Evolutionary conservation across 2,888 invertebrate species (phyloP).

Genomic region (Drosophila multiciliata): DNA sequence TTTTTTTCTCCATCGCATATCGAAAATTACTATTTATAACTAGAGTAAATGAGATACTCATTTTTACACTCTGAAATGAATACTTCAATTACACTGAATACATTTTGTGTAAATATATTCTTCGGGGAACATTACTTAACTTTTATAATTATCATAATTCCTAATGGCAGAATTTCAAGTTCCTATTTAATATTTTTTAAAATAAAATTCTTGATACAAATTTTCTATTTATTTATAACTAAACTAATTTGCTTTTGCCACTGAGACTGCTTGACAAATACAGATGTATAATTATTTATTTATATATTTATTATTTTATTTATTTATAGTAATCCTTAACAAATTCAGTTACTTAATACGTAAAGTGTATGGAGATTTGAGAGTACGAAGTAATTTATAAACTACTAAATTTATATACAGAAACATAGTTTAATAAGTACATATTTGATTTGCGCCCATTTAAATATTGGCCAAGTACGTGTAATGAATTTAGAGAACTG

Average conservation of each 20-base stretch:
- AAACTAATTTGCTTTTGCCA: neutral
- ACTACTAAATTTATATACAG: neutral
- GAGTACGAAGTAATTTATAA: neutral
- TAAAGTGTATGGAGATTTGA: neutral
- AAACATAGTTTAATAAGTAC: neutral
- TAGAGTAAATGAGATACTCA: neutral
- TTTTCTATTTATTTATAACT: neutral
- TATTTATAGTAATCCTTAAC: neutral
- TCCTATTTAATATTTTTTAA: neutral
- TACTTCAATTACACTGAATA: too few species aligned
- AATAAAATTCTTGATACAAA: accelerated
- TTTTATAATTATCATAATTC: neutral
- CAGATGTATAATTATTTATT: neutral
- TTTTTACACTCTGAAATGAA: too few species aligned
- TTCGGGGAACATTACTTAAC: too few species aligned
- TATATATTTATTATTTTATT: neutral
- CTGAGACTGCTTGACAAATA: neutral
- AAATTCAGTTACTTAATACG: neutral
- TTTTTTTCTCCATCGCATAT: neutral
- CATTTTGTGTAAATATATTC: too few species aligned
- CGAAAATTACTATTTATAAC: neutral
- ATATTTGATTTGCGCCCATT: slow-evolving; percentile 1
- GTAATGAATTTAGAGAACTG: neutral
- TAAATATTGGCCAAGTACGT: neutral
- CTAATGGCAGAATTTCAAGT: neutral